Conservation (phyloP, 2,113 vertebrate species). For the Pituophis catenifer region DNA sequence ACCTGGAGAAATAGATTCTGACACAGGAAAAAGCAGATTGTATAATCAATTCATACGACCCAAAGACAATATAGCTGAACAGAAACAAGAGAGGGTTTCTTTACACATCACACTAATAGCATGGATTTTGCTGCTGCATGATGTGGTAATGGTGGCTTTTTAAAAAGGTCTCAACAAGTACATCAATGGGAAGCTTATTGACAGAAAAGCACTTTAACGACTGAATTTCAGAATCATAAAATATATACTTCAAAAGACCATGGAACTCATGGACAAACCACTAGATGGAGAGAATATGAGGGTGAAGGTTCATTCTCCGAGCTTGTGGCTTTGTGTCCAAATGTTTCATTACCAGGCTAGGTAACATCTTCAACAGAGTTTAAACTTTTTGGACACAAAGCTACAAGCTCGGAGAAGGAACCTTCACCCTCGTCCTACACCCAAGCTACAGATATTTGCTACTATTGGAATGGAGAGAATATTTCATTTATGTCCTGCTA, state of each 20-base stretch:
- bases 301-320: no score
- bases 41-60: neutral
- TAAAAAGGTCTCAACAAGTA: neutral
- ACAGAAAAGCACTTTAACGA: neutral
- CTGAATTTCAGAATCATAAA: neutral
- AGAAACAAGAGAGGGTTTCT: neutral
- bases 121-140: neutral
- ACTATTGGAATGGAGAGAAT: no score
- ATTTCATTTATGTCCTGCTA: neutral
- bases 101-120: neutral
- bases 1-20: conserved; percentile 26
- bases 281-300: neutral
- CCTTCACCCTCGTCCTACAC: no score
- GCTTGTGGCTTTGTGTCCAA: no score
- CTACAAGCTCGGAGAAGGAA: no score
- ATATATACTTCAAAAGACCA: neutral
- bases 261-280: neutral
- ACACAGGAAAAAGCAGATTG: conserved; percentile 36
- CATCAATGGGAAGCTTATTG: neutral
- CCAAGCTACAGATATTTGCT: no score
- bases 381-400: no score
- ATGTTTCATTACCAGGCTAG: no score
- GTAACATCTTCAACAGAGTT: no score
- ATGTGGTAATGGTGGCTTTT: neutral
- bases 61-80: neutral